phyloP scores from a whole-genome alignment of 23 tunicate species.

The Oikopleura albicans region DNA sequence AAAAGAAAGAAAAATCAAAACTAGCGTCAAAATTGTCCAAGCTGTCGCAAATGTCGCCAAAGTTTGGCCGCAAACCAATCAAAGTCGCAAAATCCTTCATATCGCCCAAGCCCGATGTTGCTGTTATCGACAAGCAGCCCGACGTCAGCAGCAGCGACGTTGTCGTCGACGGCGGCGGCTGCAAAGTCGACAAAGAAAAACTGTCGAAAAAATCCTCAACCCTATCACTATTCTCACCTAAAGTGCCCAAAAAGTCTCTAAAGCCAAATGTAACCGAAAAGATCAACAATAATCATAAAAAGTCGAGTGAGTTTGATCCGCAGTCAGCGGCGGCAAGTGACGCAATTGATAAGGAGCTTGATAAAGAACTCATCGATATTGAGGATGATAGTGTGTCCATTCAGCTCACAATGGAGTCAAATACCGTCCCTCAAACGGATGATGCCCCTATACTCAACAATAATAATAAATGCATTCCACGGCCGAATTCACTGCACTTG shows the following conservation, averaged over 20 bases:
- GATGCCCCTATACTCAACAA: background rate
- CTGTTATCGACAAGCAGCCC: background rate
- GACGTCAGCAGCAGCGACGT: too few species aligned
- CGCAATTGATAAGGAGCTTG: too few species aligned
- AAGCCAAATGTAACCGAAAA: background rate
- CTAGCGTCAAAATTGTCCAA: background rate
- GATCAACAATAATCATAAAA: too few species aligned
- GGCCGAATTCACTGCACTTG: background rate
- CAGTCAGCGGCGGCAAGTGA: background rate
- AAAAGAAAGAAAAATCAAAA: background rate
- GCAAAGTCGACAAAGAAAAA: background rate
- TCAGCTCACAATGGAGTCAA: background rate
- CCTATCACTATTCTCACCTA: background rate
- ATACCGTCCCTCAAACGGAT: background rate
- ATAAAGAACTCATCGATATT: background rate
- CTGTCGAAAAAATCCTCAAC: background rate
- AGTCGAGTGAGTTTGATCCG: background rate
- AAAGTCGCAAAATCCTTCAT: background rate
- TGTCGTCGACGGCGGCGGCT: too few species aligned
- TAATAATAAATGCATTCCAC: too few species aligned
- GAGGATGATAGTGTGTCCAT: background rate
- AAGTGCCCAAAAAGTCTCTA: conserved; percentile 6
- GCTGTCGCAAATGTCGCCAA: conserved; percentile 17
- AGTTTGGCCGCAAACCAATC: conserved; percentile 3
- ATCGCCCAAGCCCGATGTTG: background rate